Base-by-base conservation (phyloP, 2,888 invertebrate genomes). In the Cataglyphis rosenhaueri region DNA sequence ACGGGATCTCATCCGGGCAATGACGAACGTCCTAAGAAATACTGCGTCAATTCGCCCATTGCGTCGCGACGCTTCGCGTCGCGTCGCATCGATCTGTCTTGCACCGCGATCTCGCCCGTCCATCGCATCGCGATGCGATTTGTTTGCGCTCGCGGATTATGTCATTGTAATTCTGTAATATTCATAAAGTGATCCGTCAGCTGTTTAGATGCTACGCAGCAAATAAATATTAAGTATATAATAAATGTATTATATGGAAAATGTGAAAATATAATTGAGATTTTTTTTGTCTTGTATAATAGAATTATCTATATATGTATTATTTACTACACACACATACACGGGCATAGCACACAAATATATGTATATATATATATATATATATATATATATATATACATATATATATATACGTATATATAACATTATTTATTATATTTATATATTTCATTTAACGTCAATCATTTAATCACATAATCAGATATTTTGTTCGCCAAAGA, bases 1-100 rank as follows among this genome's bases (percentile, higher is more conserved):
- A 83, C 62, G 57, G 59, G 44, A 85, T 87, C 78, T 78, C 82
- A 65, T 83, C 82, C 83, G 81, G 55, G 75, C 89, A 73, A 87
- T 83, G 85, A 84, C 81, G 83, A 84, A 87, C 79, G 52, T 64
- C 82, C 75, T 79, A 70, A 85, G 78, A 81, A 88, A 88, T 83
- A 66, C 83, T 78, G 87, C 66, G 76, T 66, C 70, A 64, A 44
- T 75, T 81, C 74, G 78, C 75, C 86, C 66, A 73, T 66, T 65
- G 68, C 32, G 79, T 86, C 83, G 84, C 81, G 79, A 66, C 88
- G 64, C 85, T 73, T 12, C 81, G 44, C 78, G 62, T 61, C 75
- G 79, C 81, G 78, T 29, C 81, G 57, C 81, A 41, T 57, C 73
- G 57, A 25, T 48, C 55, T 41, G 79, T 41, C 79, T 75, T 25